phyloP scores from a whole-genome alignment of 2,797 vertebrate species.

The Pteronotus mesoamericanus region DNA sequence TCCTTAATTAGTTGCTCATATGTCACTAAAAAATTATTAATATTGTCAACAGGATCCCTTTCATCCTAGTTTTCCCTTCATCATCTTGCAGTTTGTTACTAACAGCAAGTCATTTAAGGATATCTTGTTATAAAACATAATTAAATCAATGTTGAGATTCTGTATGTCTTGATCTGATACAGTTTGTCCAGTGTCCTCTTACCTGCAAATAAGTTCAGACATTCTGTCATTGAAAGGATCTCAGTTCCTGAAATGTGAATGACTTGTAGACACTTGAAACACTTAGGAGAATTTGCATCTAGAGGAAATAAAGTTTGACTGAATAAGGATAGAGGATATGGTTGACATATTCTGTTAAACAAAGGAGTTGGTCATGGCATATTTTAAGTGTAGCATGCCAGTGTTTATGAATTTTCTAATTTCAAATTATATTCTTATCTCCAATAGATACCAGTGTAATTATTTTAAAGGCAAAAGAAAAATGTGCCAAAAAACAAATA shows the following conservation, averaged over 20 bases:
- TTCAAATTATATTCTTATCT: background rate
- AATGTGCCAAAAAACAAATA: background rate
- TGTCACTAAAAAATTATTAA: background rate
- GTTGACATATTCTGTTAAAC: background rate
- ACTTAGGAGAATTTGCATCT: background rate
- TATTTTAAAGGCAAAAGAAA: conserved; percentile 3
- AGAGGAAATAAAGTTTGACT: background rate
- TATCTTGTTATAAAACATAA: background rate
- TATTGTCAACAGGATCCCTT: background rate
- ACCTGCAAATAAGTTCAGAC: background rate
- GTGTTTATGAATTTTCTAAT: background rate
- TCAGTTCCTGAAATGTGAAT: background rate
- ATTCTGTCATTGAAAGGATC: background rate
- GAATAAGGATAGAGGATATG: background rate
- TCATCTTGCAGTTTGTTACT: background rate
- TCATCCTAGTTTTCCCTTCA: background rate
- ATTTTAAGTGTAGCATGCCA: background rate
- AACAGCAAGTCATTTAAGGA: background rate
- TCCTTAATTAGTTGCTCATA: background rate
- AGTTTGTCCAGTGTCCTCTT: background rate
- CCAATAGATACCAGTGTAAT: background rate
- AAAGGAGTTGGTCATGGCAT: background rate
- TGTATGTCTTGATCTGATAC: background rate
- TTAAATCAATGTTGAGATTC: background rate
- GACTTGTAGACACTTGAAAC: background rate